Conservation (phyloP, 2,797 vertebrate species). For the Micropoecilia bifurca region DNA sequence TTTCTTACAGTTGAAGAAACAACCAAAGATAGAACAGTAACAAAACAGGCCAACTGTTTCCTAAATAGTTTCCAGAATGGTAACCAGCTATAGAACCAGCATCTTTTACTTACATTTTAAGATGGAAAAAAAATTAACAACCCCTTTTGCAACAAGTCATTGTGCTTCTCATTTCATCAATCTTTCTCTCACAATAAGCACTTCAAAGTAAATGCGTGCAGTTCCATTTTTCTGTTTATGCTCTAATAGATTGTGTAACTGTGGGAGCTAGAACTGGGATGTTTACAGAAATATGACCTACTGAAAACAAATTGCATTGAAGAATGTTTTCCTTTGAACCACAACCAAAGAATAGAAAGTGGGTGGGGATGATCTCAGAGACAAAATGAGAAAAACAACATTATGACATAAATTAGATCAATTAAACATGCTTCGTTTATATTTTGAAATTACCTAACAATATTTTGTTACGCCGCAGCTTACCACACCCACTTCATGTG, state of each 20-base stretch:
- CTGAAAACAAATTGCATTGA: not conserved
- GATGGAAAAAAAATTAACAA: conserved; percentile 1
- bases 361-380: not conserved
- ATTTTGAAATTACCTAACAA: conserved; percentile 8
- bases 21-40: not conserved
- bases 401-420: conserved; percentile 11
- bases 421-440: not conserved
- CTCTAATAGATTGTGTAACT: not conserved
- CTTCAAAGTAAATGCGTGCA: conserved; percentile 6
- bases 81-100: conserved; percentile 15
- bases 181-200: not conserved
- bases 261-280: not conserved
- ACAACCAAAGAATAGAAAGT: not conserved
- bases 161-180: conserved; percentile 3
- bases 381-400: not conserved
- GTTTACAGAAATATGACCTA: not conserved
- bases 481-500: conserved; percentile 17
- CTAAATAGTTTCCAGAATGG: conserved; percentile 11
- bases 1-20: not conserved
- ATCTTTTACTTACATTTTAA: conserved; percentile 1
- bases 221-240: conserved; percentile 8
- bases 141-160: conserved; percentile 8
- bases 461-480: conserved; percentile 10
- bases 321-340: not conserved
- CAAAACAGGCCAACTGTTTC: not conserved